Base-by-base conservation (phyloP, 2,888 invertebrate genomes). In the Trachelus tabidus region DNA sequence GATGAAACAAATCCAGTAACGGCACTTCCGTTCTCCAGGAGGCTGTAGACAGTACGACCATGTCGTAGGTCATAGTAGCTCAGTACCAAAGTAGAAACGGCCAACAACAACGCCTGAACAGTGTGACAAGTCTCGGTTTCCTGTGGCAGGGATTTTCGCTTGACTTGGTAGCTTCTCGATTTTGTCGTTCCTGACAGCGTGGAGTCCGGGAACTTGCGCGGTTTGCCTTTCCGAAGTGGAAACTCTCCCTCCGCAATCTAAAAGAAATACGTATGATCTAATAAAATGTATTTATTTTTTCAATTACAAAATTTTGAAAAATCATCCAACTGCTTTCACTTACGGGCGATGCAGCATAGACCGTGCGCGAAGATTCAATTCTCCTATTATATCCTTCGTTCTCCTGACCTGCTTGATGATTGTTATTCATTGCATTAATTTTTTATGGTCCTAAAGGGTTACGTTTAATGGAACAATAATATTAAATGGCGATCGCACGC, bases 21-120 rank as follows among this genome's bases (percentile, higher is more conserved):
- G 6, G 85, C 82, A 56, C 83, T 77, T 9, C 89, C 88, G 74
- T 86, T 87, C 33, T 87, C 85, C 80, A 89, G 35, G 11, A 89
- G 76, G 77, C 85, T 89, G 69, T 86, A 87, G 68, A 85, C 85
- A 12, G 81, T 83, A 30, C 79, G 81, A 12, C 87, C 89, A 71
- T 87, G 79, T 76, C 81, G 83, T 12, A 85, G 34, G 11, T 88
- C 84, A 9, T 85, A 80, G 79, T 84, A 89, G 68, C 87, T 86
- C 80, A 87, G 69, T 71, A 78, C 76, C 73, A 87, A 79, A 81
- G 87, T 80, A 35, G 81, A 85, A 56, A 76, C 30, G 35, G 85
- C 84, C 73, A 89, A 56, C 30, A 87, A 56, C 15, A 83, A 74
- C 76, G 86, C 83, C 68, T 85, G 87, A 78, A 82, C 76, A 79